These are phyloP conservation scores for Cheirogaleus medius DNA, from an alignment of 2,113 vertebrate genomes.

Conservation along the genomic window DNA sequence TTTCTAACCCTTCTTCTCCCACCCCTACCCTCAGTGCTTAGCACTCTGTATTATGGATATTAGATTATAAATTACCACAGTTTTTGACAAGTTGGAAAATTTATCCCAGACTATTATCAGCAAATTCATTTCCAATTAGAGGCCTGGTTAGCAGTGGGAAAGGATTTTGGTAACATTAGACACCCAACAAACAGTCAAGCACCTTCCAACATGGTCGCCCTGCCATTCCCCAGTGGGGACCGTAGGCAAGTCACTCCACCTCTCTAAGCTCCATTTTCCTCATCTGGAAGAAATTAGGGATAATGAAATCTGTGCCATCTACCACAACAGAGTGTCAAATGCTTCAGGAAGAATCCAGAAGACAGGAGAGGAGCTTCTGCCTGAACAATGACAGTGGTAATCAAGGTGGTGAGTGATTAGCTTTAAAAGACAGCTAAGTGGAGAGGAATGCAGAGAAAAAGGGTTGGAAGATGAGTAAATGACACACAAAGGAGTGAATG, in stretches of 20 bases:
- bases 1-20: not conserved
- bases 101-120: not conserved
- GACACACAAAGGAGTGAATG: not conserved
- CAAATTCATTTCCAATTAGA: not conserved
- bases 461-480: not conserved
- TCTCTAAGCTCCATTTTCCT: conserved; percentile 68
- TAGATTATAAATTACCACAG: not conserved
- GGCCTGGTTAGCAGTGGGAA: not conserved
- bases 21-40: not conserved
- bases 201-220: not conserved
- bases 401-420: not conserved
- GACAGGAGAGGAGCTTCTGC: not conserved
- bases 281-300: conserved; percentile 53
- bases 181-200: not conserved
- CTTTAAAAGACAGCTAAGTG: not conserved
- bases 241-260: not conserved
- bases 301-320: not conserved
- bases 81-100: not conserved
- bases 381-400: not conserved
- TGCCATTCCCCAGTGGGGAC: not conserved
- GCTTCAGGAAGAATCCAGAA: not conserved
- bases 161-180: not conserved
- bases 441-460: not conserved
- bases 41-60: not conserved
- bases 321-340: not conserved